Evolutionary conservation across 1,140 invertebrate species (phyloP).

Genomic region (Camponotus pennsylvanicus): DNA sequence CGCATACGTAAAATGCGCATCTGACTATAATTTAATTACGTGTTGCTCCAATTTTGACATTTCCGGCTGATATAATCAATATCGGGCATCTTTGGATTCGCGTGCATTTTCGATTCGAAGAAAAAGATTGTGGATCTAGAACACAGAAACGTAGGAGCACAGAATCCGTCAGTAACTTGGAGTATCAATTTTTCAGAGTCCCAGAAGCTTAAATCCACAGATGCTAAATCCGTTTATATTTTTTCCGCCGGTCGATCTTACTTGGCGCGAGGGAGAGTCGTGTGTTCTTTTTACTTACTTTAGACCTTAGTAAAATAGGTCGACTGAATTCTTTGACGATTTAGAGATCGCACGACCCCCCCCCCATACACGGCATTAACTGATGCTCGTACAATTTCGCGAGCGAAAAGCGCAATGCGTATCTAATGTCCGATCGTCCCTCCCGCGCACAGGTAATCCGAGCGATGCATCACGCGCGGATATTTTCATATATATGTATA

Average conservation of each 20-base stretch:
- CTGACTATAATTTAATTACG: background rate
- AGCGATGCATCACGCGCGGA: conserved; percentile 58
- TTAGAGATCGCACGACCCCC: background rate
- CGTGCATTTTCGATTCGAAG: background rate
- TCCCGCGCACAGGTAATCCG: conserved; percentile 53
- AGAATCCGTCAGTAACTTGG: background rate
- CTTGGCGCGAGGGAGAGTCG: too few species aligned
- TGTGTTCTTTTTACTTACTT: too few species aligned
- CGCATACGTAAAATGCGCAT: background rate
- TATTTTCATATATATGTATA: conserved; percentile 63
- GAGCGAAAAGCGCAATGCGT: conserved; percentile 38
- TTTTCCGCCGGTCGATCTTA: background rate
- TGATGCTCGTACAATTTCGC: conserved; percentile 41
- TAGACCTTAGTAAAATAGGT: background rate
- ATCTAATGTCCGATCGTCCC: conserved; percentile 41
- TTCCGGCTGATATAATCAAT: background rate
- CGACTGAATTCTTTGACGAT: conserved; percentile 33
- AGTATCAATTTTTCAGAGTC: background rate
- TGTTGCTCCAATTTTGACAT: background rate
- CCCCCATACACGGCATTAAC: conserved; percentile 15
- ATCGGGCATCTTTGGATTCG: background rate
- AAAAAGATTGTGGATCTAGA: background rate
- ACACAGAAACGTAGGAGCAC: too few species aligned
- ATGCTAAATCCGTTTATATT: background rate
- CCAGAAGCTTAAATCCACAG: background rate